Percentiles rank a stretch among this genome's conserved stretches.
Evolutionary conservation across 2,888 invertebrate species (phyloP).

Genomic region (Lycocerus yunnanus): DNA sequence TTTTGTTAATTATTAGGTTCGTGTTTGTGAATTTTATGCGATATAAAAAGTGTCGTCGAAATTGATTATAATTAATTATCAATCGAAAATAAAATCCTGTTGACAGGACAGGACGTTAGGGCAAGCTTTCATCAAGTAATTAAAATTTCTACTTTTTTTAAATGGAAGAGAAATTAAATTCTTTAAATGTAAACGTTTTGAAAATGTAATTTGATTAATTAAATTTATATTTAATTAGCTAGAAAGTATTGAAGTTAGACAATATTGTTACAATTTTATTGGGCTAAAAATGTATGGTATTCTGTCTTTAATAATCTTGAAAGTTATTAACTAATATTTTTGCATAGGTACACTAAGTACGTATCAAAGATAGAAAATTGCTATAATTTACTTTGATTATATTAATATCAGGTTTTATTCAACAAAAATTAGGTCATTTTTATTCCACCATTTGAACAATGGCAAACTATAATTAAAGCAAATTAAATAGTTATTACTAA

Average conservation of each 20-base stretch:
- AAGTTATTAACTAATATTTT: neutral
- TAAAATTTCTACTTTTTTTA: neutral
- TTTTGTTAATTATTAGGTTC: neutral
- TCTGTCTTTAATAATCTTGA: neutral
- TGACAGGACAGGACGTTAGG: neutral
- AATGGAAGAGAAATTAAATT: neutral
- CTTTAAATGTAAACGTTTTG: neutral
- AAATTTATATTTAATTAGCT: neutral
- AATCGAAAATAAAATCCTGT: neutral
- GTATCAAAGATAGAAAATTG: constrained; percentile 5
- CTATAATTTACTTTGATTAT: constrained; percentile 4
- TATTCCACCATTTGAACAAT: constrained; percentile 18
- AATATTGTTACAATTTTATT: neutral
- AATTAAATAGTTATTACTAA: constrained; percentile 22
- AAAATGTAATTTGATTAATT: neutral
- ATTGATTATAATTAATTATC: neutral
- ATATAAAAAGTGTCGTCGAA: neutral
- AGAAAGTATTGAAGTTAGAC: neutral
- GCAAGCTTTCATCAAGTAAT: neutral
- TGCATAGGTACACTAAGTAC: neutral
- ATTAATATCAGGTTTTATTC: neutral
- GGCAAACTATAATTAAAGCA: constrained; percentile 21
- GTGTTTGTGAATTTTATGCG: neutral
- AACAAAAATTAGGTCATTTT: constrained; percentile 19
- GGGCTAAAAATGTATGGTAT: neutral